Percentiles rank a stretch among this genome's conserved stretches.
Conservation (phyloP, 2,113 vertebrate genomes). For the Hirundichthys speculiger region DNA sequence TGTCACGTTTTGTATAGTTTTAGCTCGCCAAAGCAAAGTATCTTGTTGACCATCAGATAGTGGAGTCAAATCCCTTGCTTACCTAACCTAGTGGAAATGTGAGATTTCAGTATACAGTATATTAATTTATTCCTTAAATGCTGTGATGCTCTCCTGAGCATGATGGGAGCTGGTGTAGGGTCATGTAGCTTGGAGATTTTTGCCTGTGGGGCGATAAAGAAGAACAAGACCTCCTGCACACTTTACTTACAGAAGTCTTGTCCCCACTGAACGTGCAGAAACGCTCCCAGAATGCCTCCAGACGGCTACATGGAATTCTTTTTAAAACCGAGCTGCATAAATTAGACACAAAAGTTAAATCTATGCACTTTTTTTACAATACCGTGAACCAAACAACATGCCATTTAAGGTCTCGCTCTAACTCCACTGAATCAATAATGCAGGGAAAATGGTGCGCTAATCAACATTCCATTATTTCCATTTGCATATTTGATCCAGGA, state of each 20-base stretch:
- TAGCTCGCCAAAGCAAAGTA: slow-evolving; percentile 13
- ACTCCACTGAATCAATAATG: slow-evolving; percentile 67
- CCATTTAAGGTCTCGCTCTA: slow-evolving; percentile 47
- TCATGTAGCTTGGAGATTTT: slow-evolving; percentile 34
- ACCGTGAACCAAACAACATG: slow-evolving; percentile 31
- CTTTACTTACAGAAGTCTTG: slow-evolving; percentile 28
- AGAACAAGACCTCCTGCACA: slow-evolving; percentile 41
- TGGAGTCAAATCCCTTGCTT: too few species aligned
- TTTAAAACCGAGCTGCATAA: slow-evolving; percentile 14
- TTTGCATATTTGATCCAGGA: slow-evolving; percentile 79
- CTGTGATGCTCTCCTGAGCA: slow-evolving; percentile 10
- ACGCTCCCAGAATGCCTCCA: slow-evolving; percentile 18
- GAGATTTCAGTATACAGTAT: too few species aligned
- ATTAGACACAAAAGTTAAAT: slow-evolving; percentile 27
- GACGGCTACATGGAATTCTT: slow-evolving; percentile 16
- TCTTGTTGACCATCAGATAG: slow-evolving; percentile 8
- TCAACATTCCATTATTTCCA: slow-evolving; percentile 74
- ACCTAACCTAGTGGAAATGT: too few species aligned
- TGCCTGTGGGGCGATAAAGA: slow-evolving; percentile 50
- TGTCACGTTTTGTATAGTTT: slow-evolving; percentile 1
- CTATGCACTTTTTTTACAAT: slow-evolving; percentile 3
- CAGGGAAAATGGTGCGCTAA: slow-evolving; percentile 71
- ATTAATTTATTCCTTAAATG: too few species aligned
- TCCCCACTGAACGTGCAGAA: slow-evolving; percentile 40
- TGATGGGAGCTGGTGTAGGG: slow-evolving; percentile 14